Conservation (phyloP, 2,797 vertebrate species). For the Cynopterus sphinx region DNA sequence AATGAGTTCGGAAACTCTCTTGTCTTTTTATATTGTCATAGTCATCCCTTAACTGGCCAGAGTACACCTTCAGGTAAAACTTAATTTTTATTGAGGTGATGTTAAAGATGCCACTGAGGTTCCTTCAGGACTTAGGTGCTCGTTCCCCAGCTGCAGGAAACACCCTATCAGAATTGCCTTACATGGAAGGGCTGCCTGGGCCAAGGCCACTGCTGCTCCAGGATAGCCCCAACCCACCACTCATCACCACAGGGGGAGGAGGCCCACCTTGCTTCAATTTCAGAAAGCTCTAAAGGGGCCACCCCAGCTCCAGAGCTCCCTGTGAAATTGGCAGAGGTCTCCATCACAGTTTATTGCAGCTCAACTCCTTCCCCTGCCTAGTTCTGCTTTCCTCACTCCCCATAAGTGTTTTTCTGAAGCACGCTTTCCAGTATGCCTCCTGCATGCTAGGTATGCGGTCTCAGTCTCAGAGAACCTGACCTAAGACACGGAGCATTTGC, state of each 20-base stretch:
- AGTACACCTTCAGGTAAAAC: not conserved
- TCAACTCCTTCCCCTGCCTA: not conserved
- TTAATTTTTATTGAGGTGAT: not conserved
- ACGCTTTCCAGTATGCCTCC: not conserved
- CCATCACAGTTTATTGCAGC: not conserved
- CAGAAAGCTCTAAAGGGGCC: too few relatives aligned
- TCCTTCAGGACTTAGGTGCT: not conserved
- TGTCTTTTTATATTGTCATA: not conserved
- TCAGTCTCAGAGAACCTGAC: not conserved
- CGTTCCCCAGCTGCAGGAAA: not conserved
- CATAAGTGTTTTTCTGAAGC: not conserved
- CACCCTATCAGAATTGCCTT: not conserved
- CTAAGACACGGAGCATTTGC: not conserved
- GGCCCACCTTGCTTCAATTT: not conserved
- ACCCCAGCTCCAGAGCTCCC: not conserved
- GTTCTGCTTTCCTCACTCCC: not conserved
- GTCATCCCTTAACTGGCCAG: not conserved
- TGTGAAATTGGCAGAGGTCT: not conserved
- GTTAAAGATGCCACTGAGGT: not conserved
- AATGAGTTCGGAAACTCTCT: not conserved
- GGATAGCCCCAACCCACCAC: not conserved
- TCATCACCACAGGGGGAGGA: not conserved
- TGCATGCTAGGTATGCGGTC: not conserved
- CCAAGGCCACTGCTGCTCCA: not conserved
- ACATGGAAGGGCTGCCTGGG: not conserved